Conservation (phyloP, 2,888 invertebrate genomes). For the Crepidodera aurea region DNA sequence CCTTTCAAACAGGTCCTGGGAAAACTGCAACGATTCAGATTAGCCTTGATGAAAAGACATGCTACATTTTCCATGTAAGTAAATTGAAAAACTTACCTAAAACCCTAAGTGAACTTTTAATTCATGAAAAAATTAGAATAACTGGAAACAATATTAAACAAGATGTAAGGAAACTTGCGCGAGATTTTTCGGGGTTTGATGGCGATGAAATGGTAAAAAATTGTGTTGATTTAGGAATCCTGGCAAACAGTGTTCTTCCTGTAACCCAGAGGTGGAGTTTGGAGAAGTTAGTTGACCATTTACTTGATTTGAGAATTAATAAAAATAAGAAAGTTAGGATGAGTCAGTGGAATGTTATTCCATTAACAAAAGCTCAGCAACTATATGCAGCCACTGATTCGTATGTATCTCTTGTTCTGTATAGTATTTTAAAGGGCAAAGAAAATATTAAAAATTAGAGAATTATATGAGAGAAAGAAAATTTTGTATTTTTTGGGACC, state of each 20-base stretch:
- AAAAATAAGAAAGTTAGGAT: constrained; percentile 67
- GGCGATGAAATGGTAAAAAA: constrained; percentile 65
- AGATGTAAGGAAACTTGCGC: constrained; percentile 70
- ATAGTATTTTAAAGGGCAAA: constrained; percentile 32
- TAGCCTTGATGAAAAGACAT: constrained; percentile 66
- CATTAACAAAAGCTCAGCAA: constrained; percentile 65
- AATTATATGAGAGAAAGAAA: too few species aligned
- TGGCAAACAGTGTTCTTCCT: constrained; percentile 66
- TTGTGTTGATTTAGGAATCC: constrained; percentile 67
- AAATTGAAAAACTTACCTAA: constrained; percentile 67
- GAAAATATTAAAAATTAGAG: neutral
- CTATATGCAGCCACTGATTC: constrained; percentile 72
- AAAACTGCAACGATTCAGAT: constrained; percentile 71
- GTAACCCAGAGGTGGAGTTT: constrained; percentile 68
- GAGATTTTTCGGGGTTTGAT: constrained; percentile 68
- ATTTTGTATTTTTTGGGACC: too few species aligned
- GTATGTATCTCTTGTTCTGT: constrained; percentile 62
- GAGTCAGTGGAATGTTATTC: constrained; percentile 69
- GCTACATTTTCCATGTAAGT: constrained; percentile 68
- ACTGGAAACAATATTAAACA: constrained; percentile 72
- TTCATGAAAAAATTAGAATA: constrained; percentile 67
- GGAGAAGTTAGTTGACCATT: constrained; percentile 65
- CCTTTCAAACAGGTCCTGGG: constrained; percentile 67
- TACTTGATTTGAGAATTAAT: constrained; percentile 64
- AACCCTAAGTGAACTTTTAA: constrained; percentile 64